Conservation (phyloP, 2,797 vertebrate species). For the Ceryle rudis region DNA sequence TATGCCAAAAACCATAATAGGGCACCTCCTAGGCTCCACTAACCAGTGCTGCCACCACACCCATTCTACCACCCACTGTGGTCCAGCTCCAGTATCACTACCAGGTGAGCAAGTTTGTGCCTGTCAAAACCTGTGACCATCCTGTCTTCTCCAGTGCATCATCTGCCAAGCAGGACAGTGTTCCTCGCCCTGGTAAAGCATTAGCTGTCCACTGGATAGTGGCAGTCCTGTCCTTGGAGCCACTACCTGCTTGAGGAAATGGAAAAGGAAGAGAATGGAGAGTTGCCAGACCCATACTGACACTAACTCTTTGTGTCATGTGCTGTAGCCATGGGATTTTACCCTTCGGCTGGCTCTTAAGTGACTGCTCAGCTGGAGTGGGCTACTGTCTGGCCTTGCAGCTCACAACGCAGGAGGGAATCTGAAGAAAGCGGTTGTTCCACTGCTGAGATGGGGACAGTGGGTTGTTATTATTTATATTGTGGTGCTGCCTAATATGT, state of each 20-base stretch:
- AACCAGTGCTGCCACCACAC: neutral
- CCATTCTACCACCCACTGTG: neutral
- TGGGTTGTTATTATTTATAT: conserved; percentile 64
- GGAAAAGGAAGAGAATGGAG: neutral
- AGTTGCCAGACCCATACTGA: neutral
- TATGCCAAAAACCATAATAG: neutral
- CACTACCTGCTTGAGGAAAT: neutral
- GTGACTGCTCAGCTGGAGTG: conserved; percentile 38
- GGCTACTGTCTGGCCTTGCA: conserved; percentile 62
- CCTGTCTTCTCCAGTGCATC: neutral
- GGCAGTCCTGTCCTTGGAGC: neutral
- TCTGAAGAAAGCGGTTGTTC: conserved; percentile 29
- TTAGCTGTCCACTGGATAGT: too few species aligned
- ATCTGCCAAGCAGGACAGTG: neutral
- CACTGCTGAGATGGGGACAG: conserved; percentile 43
- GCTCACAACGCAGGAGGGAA: conserved; percentile 27
- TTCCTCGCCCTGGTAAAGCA: neutral
- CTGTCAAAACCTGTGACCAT: neutral
- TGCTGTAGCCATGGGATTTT: conserved; percentile 24
- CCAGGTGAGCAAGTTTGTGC: neutral
- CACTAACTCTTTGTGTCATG: neutral
- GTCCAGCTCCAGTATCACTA: neutral
- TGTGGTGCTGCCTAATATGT: conserved; percentile 51
- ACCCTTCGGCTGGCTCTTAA: conserved; percentile 17
- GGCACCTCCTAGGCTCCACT: neutral